Evolutionary conservation across 2,888 invertebrate species (phyloP).

Genomic region (Drosophila neotestacea): DNA sequence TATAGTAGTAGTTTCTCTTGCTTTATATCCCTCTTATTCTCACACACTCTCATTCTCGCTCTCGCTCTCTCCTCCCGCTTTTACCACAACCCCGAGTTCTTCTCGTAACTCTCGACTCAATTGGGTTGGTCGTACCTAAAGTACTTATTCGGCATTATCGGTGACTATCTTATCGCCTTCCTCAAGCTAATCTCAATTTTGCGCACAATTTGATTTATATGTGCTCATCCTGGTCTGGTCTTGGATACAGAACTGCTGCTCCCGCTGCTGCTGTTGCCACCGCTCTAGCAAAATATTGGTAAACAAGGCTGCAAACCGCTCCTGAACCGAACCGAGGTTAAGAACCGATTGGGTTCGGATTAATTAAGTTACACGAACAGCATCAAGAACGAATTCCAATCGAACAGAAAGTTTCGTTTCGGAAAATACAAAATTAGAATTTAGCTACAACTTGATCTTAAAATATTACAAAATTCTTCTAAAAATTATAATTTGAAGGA

Average conservation of each 20-base stretch:
- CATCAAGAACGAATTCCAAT: too few relatives aligned
- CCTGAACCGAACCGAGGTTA: too few relatives aligned
- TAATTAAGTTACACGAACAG: too few relatives aligned
- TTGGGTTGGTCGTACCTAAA: constrained; percentile 3
- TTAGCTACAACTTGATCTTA: too few relatives aligned
- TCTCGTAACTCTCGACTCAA: not conserved
- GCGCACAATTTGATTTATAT: constrained; percentile 54
- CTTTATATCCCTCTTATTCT: not conserved
- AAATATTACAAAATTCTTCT: too few relatives aligned
- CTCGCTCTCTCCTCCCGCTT: not conserved
- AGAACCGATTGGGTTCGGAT: too few relatives aligned
- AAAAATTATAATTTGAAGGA: too few relatives aligned
- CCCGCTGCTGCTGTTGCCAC: not conserved
- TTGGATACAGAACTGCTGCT: constrained; percentile 3
- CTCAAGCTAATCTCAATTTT: constrained; percentile 49
- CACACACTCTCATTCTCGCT: constrained; percentile 3
- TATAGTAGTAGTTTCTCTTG: constrained; percentile 14
- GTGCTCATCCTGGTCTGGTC: constrained; percentile 51
- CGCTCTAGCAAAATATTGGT: too few relatives aligned
- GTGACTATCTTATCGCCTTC: constrained; percentile 45
- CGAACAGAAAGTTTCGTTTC: too few relatives aligned
- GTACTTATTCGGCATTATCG: constrained; percentile 4
- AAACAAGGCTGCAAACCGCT: too few relatives aligned
- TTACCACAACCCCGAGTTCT: not conserved
- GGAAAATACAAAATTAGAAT: too few relatives aligned